Evolutionary conservation across 2,797 vertebrate species (phyloP), one percentile per base, ranked within the genome.

Genomic region (Clarias pachynema): DNA sequence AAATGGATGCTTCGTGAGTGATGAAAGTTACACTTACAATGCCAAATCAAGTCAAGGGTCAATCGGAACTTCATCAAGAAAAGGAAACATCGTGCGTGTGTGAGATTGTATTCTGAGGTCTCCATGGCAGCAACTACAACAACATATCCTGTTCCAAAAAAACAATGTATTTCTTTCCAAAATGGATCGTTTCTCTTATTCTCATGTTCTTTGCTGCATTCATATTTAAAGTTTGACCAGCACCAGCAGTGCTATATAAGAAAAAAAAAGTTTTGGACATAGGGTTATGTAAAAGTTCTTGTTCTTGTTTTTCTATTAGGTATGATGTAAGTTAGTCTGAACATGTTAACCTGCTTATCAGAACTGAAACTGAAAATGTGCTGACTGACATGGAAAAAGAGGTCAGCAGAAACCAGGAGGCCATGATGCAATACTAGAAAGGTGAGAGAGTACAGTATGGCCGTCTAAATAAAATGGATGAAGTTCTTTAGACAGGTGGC

Each of bases 401-500:
- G 24, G 70, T 63, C 56, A 37, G 18, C 12, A 53, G 24, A 73
- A 72, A 79, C 18, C 22, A 53, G 20, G n/a, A 4, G 24, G 40
- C 16, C 24, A 56, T 83, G 69, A n/a, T 79, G 40, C 57, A 59
- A 82, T 56, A 24, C 34, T 75, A 65, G 53, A 20, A 26, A 26
- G 53, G 72, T 68, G 70, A 82, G 62, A 59, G 40, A 34, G 16
- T 69, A 22, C 49, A 22, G 60, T 82, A 49, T 87, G 59, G 85
- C 80, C 83, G 29, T 81, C 81, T 86, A 84, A 37, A 68, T 82
- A 66, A 83, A 85, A 83, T 65, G 29, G 57, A 73, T 69, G 74
- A 73, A 69, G 18, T 63, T 63, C 26, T 37, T 68, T 68, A 63
- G 49, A 7, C 20, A 65, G 20, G 40, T 22, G 14, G 57, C 37